Evolutionary conservation across 64 coral and sea anemone genomes (phyloP).

Genomic region (Pachyseris speciosa): DNA sequence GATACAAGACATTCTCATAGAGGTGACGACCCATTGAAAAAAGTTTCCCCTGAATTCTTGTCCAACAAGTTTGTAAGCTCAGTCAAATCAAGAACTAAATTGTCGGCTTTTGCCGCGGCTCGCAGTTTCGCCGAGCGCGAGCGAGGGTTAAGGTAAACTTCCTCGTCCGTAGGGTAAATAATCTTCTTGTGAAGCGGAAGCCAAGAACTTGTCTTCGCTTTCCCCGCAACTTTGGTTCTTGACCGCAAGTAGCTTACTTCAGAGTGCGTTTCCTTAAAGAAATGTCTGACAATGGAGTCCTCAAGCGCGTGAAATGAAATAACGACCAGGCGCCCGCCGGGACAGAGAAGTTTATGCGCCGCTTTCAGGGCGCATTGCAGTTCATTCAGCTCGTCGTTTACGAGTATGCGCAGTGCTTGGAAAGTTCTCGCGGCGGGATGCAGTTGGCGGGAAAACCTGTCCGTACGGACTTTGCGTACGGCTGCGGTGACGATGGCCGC

Average conservation of each 20-base stretch:
- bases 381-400: slow-evolving; percentile 92
- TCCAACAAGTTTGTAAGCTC: slow-evolving; percentile 67
- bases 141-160: slow-evolving; percentile 85
- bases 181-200: slow-evolving; percentile 88
- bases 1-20: not conserved
- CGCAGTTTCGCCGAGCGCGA: slow-evolving; percentile 85
- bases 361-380: slow-evolving; percentile 78
- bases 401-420: slow-evolving; percentile 89
- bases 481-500: slow-evolving; percentile 77
- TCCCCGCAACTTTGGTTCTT: slow-evolving; percentile 46
- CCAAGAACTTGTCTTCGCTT: slow-evolving; percentile 58
- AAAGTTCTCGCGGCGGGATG: slow-evolving; percentile 90
- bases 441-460: slow-evolving; percentile 71
- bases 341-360: slow-evolving; percentile 76
- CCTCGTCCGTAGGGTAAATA: slow-evolving; percentile 76
- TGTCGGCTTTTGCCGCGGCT: slow-evolving; percentile 82
- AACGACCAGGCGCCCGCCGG: slow-evolving; percentile 83
- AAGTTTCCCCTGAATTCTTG: not conserved
- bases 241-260: slow-evolving; percentile 43
- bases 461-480: slow-evolving; percentile 73
- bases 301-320: slow-evolving; percentile 90
- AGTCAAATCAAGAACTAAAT: slow-evolving; percentile 70
- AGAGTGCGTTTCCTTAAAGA: slow-evolving; percentile 70
- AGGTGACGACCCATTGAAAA: slow-evolving; percentile 29
- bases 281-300: slow-evolving; percentile 85